Base-by-base conservation (phyloP, 2,888 invertebrate species). In the Cenopis cana region DNA sequence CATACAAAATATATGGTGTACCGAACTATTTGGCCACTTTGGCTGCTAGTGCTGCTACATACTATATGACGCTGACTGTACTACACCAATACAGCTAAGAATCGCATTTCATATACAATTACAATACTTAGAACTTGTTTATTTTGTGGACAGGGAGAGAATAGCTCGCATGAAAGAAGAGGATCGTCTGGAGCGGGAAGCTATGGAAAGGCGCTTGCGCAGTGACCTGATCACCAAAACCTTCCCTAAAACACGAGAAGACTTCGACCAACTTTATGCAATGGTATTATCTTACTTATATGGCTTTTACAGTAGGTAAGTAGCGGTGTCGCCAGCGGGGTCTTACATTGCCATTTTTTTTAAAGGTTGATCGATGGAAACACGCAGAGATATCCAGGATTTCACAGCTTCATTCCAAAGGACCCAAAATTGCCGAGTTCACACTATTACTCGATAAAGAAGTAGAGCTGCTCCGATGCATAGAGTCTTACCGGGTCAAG, bases 221-320 rank as follows among this genome's bases (percentile, higher is more conserved):
- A 88, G 87, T 41, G 95, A 96, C 79, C 89, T 95, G 17, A 88
- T 95, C 38, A 94, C 95, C 8, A 96, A 95, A 86, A 95, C 95
- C n/a, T 96, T 95, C 81, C 97, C 97, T 0, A 94, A 94, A 78
- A 95, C 95, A 6, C 94, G 95, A 69, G 94, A 95, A 77, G 97
- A 97, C 84, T 97, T 97, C 79, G 95, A 96, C 76, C 94, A 96
- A 89, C 88, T 97, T 1, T 96, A 96, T 81, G 94, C 95, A 20
- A 94, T 95, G 94, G 93, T 95, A 81, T 4, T 14, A 2, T 41
- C 11, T 41, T 4, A 41, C 24, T 24, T 24, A 24, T 3, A 24
- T 24, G 24, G 24, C 24, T 24, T n/a, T n/a, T n/a, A n/a, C n/a
- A n/a, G n/a, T n/a, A n/a, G n/a, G 2, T 36, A 36, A 10, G 9